phyloP scores from a whole-genome alignment of 2,113 vertebrate species.

The Aptenodytes patagonicus region DNA sequence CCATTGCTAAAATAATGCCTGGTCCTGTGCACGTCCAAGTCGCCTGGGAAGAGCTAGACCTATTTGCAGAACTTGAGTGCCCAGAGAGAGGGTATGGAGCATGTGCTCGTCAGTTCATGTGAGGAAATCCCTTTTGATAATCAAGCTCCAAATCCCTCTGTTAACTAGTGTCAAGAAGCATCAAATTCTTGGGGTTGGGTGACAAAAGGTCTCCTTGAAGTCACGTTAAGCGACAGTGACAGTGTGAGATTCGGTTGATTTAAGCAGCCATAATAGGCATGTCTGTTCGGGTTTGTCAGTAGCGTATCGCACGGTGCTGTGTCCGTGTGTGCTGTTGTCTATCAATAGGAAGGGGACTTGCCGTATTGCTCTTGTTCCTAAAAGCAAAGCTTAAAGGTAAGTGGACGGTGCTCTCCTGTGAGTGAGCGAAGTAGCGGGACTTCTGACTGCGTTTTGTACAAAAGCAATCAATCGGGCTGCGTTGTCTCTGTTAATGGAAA shows the following conservation, averaged over 20 bases:
- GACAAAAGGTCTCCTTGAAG: neutral
- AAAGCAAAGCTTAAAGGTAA: neutral
- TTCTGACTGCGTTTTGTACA: no score
- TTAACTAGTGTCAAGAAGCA: neutral
- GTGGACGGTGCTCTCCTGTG: no score
- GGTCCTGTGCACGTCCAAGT: fast-evolving
- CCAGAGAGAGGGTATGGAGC: neutral
- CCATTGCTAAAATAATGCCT: neutral
- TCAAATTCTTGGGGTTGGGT: neutral
- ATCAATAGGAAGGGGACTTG: neutral
- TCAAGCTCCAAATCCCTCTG: neutral
- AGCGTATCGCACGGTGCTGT: no score
- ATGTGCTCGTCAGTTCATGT: fast-evolving
- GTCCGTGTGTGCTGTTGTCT: neutral
- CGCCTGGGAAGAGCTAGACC: neutral
- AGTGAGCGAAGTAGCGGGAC: neutral
- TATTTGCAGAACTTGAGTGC: neutral
- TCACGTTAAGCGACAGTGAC: neutral
- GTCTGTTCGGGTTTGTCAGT: neutral
- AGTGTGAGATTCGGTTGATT: neutral
- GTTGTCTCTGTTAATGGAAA: neutral
- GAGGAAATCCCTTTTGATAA: neutral
- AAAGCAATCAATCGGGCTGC: neutral
- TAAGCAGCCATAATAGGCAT: fast-evolving
- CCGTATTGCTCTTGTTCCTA: neutral